Conservation (phyloP, 2,797 vertebrate genomes). For the Lepus oiostolus region DNA sequence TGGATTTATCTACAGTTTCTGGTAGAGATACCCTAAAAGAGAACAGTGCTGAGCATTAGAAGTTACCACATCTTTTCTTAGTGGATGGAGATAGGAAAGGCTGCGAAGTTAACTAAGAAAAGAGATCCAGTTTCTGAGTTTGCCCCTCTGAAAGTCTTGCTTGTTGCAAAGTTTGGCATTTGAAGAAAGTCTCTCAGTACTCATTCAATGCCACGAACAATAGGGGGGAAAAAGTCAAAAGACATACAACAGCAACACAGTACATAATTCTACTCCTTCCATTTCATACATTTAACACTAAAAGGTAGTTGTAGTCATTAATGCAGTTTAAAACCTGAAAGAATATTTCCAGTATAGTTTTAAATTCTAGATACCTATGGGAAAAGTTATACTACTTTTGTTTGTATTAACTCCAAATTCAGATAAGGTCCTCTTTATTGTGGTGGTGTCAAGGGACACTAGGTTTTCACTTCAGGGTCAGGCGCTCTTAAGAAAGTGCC, state of each 20-base stretch:
- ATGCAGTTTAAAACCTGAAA: constrained; percentile 18
- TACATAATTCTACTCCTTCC: background rate
- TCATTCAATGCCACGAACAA: background rate
- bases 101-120: constrained; percentile 33
- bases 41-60: background rate
- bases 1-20: constrained; percentile 34
- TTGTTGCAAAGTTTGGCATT: constrained; percentile 15
- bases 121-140: constrained; percentile 42
- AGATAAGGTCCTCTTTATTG: background rate
- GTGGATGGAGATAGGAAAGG: background rate
- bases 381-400: background rate
- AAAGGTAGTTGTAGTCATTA: background rate
- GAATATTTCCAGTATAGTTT: constrained; percentile 35
- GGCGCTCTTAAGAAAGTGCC: background rate
- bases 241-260: background rate
- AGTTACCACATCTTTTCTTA: background rate
- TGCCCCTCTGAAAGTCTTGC: constrained; percentile 7
- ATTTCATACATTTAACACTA: constrained; percentile 15
- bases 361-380: constrained; percentile 3
- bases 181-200: background rate
- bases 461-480: background rate
- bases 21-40: background rate
- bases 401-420: constrained; percentile 33
- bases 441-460: background rate
- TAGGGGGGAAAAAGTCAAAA: background rate